Evolutionary conservation across 2,797 vertebrate species (phyloP).

Genomic region (Fratercula arctica): DNA sequence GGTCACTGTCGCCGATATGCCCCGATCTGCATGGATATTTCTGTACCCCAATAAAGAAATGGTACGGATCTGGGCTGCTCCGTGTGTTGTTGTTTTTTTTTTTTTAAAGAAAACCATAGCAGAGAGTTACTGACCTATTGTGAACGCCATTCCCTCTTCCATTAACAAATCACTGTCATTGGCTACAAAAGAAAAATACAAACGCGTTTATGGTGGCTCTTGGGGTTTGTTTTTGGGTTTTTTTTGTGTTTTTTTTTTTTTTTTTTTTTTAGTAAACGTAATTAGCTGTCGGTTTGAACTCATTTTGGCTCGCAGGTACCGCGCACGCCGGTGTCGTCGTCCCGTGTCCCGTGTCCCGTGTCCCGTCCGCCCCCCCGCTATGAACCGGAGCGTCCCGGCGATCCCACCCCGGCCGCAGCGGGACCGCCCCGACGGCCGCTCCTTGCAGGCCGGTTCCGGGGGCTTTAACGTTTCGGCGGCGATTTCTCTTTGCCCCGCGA

Average conservation of each 20-base stretch:
- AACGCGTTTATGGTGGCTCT: not conserved
- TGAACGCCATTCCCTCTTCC: slow-evolving; percentile 97
- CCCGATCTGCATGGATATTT: not conserved
- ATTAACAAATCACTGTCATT: slow-evolving; percentile 90
- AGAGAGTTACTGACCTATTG: slow-evolving; percentile 85
- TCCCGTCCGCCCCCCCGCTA: not conserved
- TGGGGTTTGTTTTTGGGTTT: not conserved
- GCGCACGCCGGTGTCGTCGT: too few species aligned
- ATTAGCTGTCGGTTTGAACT: not conserved
- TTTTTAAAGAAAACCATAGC: not conserved
- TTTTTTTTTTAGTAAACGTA: not conserved
- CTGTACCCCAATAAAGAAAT: not conserved
- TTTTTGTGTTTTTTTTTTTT: not conserved
- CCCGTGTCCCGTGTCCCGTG: too few species aligned
- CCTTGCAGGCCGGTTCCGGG: not conserved
- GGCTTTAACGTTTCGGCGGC: not conserved
- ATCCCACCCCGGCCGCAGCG: not conserved
- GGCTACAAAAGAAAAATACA: slow-evolving; percentile 79
- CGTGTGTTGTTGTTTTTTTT: not conserved
- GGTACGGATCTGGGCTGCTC: not conserved
- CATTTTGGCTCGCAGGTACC: not conserved
- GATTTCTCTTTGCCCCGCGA: not conserved
- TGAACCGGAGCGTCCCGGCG: not conserved
- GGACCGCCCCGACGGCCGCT: not conserved
- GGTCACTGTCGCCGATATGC: not conserved